These are phyloP conservation scores for Grus americana DNA, from an alignment of 2,113 vertebrate genomes.

Conservation along the genomic window DNA sequence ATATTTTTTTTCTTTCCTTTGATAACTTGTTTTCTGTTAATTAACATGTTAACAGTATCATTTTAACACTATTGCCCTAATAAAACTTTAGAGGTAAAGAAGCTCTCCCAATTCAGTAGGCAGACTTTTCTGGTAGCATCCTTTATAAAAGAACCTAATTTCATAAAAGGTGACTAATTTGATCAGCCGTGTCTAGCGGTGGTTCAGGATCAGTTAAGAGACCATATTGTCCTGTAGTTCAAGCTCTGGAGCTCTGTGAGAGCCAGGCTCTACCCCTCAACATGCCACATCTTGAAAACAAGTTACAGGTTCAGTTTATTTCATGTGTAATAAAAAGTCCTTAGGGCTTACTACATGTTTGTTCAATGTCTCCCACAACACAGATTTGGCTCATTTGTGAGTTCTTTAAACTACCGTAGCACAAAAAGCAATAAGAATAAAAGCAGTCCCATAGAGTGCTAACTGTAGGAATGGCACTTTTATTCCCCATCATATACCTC, in stretches of 20 bases:
- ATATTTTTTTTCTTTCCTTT: neutral
- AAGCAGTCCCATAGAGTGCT: neutral
- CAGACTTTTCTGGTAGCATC: neutral
- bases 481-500: neutral
- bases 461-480: neutral
- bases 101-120: neutral
- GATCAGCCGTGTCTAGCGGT: rapidly evolving
- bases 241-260: neutral
- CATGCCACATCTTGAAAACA: neutral
- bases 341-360: neutral
- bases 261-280: neutral
- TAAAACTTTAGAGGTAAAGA: neutral
- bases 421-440: neutral
- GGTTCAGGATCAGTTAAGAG: neutral
- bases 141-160: neutral
- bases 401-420: neutral
- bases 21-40: neutral
- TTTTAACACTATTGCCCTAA: neutral
- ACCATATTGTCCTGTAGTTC: neutral
- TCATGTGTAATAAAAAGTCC: neutral
- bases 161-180: neutral
- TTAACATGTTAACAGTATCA: neutral
- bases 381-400: neutral
- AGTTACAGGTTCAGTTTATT: neutral
- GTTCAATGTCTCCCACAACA: neutral